Percentiles rank a stretch among this genome's conserved stretches.
Evolutionary conservation across 2,113 vertebrate species (phyloP).

Genomic region (Isurus oxyrinchus): DNA sequence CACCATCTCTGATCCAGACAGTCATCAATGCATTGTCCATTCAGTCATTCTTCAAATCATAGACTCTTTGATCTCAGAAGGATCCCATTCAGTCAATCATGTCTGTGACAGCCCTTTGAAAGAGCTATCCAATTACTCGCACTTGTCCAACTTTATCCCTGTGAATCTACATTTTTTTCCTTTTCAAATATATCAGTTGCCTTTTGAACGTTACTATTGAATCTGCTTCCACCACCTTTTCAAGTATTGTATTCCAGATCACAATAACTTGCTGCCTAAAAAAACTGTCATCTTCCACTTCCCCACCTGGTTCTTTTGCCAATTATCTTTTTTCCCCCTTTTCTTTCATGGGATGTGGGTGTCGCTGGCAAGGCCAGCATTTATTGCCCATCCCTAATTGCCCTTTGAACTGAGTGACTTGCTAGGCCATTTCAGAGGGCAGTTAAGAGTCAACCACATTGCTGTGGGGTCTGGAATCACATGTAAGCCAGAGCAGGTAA

Average conservation of each 20-base stretch:
- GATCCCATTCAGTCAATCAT: too few species aligned
- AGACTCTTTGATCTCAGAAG: background rate
- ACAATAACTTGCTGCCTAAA: background rate
- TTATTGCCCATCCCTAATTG: too few species aligned
- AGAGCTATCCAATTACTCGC: background rate
- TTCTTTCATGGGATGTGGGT: too few species aligned
- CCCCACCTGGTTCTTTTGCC: background rate
- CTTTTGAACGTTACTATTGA: background rate
- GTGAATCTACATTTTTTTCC: background rate
- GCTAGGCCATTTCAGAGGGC: too few species aligned
- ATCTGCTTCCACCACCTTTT: background rate
- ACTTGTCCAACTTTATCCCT: background rate
- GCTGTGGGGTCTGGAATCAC: too few species aligned
- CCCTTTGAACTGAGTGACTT: too few species aligned
- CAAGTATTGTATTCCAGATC: background rate
- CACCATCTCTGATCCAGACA: background rate
- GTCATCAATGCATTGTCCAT: background rate
- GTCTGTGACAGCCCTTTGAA: background rate
- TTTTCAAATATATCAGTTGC: background rate
- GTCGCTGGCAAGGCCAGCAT: too few species aligned
- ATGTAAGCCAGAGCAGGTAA: too few species aligned
- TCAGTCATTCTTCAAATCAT: background rate
- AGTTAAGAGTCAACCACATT: too few species aligned
- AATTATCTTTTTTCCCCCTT: background rate
- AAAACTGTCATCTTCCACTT: background rate